Conservation (phyloP, 2,797 vertebrate species). For the Cynopterus sphinx region DNA sequence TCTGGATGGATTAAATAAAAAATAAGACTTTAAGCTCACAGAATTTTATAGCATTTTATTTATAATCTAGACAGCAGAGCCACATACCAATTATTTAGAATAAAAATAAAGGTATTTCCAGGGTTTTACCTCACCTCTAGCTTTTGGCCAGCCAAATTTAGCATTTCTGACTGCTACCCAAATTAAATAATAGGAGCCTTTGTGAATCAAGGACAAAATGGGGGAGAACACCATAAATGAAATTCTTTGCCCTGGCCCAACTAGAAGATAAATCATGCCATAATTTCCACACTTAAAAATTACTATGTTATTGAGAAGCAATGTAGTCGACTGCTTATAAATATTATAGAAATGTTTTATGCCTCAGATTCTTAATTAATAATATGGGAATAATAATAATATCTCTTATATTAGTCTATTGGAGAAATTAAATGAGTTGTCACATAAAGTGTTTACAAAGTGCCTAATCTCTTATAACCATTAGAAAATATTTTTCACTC, state of each 20-base stretch:
- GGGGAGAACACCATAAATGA: background rate
- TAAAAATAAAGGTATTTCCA: background rate
- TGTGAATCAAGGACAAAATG: background rate
- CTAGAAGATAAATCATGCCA: background rate
- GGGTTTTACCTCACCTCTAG: background rate
- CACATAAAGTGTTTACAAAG: background rate
- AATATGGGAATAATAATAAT: background rate
- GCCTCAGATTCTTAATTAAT: background rate
- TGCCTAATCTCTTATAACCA: background rate
- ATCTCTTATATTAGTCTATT: background rate
- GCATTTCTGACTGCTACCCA: background rate
- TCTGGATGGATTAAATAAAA: background rate
- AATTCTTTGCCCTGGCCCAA: background rate
- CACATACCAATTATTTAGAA: background rate
- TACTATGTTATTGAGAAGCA: background rate
- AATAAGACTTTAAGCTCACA: background rate
- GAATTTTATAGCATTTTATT: background rate
- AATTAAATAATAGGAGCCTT: background rate
- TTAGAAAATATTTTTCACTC: background rate
- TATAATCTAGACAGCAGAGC: background rate
- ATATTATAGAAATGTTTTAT: background rate
- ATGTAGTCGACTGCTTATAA: background rate
- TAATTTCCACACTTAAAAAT: background rate
- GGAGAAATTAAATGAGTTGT: background rate
- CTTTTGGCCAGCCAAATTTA: background rate